Evolutionary conservation across 2,797 vertebrate species (phyloP).

Genomic region (Coregonus suidteri): DNA sequence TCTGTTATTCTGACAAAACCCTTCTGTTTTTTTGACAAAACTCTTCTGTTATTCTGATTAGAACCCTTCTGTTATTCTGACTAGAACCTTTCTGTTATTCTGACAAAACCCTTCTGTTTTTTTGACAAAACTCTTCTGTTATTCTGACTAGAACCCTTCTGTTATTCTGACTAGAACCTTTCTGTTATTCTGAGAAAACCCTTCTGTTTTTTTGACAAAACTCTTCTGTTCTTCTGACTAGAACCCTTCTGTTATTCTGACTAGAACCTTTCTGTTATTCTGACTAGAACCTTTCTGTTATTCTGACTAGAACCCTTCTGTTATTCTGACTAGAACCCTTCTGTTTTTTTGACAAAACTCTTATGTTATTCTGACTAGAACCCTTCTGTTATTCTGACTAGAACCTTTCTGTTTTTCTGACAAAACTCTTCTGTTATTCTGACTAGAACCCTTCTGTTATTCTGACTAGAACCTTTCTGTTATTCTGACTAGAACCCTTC

Average conservation of each 20-base stretch:
- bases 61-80: not conserved
- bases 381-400: conserved; percentile 45
- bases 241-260: not conserved
- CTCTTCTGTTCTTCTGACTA: no score
- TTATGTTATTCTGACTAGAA: no score
- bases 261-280: not conserved
- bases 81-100: not conserved
- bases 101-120: not conserved
- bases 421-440: not conserved
- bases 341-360: no score
- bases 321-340: not conserved
- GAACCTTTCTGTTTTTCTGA: not conserved
- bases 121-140: no score
- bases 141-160: not conserved
- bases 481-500: no score
- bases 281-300: not conserved
- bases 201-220: no score
- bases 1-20: not conserved
- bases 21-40: not conserved
- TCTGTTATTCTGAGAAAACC: no score
- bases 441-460: not conserved
- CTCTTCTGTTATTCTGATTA: not conserved
- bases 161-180: no score
- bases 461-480: no score
- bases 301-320: not conserved